Conservation (phyloP, 2,888 invertebrate species). For the Acanthosepion esculentum region DNA sequence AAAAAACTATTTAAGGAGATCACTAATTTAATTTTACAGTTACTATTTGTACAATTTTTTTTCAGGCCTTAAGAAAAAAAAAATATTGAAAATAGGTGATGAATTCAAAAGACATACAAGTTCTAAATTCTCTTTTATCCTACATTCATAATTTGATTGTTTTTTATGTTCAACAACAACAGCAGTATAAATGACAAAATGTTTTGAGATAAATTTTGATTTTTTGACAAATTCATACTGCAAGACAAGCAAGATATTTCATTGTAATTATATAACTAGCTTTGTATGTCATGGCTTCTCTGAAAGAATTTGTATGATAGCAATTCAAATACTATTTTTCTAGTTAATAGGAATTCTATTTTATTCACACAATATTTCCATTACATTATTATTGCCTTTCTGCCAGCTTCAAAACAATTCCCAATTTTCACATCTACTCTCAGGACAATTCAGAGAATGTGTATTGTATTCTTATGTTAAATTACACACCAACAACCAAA, state of each 20-base stretch:
- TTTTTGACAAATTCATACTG: not conserved
- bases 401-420: not conserved
- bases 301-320: not conserved
- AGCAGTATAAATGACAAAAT: no score
- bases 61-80: no score
- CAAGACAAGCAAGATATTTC: not conserved
- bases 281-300: not conserved
- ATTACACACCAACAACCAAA: conserved; percentile 33
- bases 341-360: not conserved
- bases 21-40: not conserved
- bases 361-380: not conserved
- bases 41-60: no score
- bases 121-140: no score
- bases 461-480: not conserved
- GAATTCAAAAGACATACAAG: no score
- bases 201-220: not conserved
- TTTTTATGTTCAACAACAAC: no score
- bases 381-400: not conserved
- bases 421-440: not conserved
- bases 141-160: no score
- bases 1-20: not conserved
- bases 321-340: not conserved
- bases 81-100: no score
- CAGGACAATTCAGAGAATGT: not conserved
- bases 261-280: not conserved